Conservation (phyloP, 2,797 vertebrate genomes). For the Atherinosoma microstoma region DNA sequence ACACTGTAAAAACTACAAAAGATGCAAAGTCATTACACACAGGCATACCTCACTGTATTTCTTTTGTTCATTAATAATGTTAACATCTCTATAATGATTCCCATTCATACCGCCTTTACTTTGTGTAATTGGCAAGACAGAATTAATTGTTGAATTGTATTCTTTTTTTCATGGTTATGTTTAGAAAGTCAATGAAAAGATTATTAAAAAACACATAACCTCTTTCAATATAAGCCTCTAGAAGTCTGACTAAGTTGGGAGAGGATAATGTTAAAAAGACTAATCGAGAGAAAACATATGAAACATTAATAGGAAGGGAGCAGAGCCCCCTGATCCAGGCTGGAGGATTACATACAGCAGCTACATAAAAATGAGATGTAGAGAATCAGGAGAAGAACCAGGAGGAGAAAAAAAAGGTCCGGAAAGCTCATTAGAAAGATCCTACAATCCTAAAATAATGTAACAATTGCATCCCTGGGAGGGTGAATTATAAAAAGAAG, state of each 20-base stretch:
- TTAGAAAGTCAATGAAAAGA: background rate
- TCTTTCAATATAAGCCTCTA: conserved; percentile 3
- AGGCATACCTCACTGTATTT: conserved; percentile 3
- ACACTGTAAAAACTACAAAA: conserved; percentile 3
- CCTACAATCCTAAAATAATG: conserved; percentile 34
- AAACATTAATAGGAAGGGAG: conserved; percentile 44
- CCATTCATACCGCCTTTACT: background rate
- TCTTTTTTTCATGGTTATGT: background rate
- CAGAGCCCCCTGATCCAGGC: conserved; percentile 43
- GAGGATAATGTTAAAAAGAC: conserved; percentile 22
- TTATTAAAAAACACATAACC: conserved; percentile 20
- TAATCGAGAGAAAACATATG: conserved; percentile 39
- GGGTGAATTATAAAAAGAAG: conserved; percentile 21
- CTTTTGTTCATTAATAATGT: conserved; percentile 3
- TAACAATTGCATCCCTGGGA: conserved; percentile 39
- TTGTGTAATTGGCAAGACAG: background rate
- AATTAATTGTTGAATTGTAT: conserved; percentile 13
- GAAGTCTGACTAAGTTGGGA: conserved; percentile 15
- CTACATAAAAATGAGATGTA: conserved; percentile 57
- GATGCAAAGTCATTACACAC: conserved; percentile 16
- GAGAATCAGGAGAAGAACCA: conserved; percentile 42
- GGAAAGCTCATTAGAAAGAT: conserved; percentile 46
- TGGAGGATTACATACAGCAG: conserved; percentile 58
- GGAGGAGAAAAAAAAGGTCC: conserved; percentile 14
- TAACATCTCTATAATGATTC: background rate